Evolutionary conservation across 1,140 invertebrate species (phyloP), one percentile per base, ranked within the genome.

Genomic region (Thalassaphorura encarpata): DNA sequence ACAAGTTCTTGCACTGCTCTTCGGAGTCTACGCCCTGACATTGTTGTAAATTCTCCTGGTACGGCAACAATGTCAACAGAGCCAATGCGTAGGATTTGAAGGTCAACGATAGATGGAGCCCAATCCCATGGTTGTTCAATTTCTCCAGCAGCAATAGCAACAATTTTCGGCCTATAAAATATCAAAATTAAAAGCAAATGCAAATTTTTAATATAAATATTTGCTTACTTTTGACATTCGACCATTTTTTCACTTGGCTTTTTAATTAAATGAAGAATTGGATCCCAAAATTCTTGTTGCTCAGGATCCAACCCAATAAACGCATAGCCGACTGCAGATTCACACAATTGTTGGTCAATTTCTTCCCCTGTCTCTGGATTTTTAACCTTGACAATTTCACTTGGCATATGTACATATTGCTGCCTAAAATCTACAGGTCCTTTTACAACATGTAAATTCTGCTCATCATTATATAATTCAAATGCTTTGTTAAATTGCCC

Each of bases 11-110:
- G 15, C 3, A 55, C 28, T 26, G 45, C 45, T 2, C 23, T 36
- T 45, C 48, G 23, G 1, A 56, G 26, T 28, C 55, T 27, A 24
- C 55, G n/a, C n/a, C 55, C 55, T 1, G 55, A 41, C 55, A 56
- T 56, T 51, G 55, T 56, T 1, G 55, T 56, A 18, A 56, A 51
- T 51, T 56, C 55, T 15, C 55, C 55, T 18, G 55, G 55, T 2
- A 43, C 49, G 16, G 33, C 26, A 3, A 46, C 55, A 50, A 56
- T 18, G 23, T 51, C 26, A 11, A 56, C 27, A n/a, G 1, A 18
- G 1, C 55, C 55, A n/a, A 56, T 18, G 1, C 41, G 55, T 16
- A 56, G 41, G 16, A 51, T 33, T 19, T 56, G 49, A 1, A 51
- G 28, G 21, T 56, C 55, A 3, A 51, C 48, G 15, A 51, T 51